Conservation (phyloP, 1,140 invertebrate species). For the Megalopta genalis region DNA sequence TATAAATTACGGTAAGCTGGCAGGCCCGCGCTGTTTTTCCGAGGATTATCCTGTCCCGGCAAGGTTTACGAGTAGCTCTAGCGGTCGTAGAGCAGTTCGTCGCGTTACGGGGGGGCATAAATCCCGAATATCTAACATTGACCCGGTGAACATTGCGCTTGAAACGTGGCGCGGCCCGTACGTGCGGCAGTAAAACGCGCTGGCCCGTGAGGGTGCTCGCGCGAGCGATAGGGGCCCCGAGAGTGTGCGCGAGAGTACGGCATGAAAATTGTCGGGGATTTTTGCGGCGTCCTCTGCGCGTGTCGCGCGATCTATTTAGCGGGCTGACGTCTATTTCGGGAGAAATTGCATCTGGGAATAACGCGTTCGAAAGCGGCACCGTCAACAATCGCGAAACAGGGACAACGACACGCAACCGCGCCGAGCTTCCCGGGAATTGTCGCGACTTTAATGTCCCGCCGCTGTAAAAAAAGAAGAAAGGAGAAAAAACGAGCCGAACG, state of each 20-base stretch:
- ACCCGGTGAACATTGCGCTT: not conserved
- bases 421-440: too few relatives aligned
- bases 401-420: not conserved
- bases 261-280: not conserved
- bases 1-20: too few relatives aligned
- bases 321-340: conserved; percentile 26
- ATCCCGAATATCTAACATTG: not conserved
- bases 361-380: not conserved
- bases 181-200: not conserved
- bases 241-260: conserved; percentile 2
- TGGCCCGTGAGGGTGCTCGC: conserved; percentile 18
- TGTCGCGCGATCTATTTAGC: conserved; percentile 37
- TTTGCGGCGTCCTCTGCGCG: not conserved
- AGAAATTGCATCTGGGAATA: conserved; percentile 33
- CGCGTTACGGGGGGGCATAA: not conserved
- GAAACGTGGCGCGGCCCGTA: not conserved
- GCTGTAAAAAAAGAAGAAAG: not conserved
- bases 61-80: too few relatives aligned
- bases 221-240: not conserved
- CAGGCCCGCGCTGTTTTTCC: too few relatives aligned
- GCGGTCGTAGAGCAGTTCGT: too few relatives aligned
- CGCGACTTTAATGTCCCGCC: not conserved
- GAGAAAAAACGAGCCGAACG: too few relatives aligned
- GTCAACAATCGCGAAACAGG: conserved; percentile 9
- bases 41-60: too few relatives aligned